phyloP scores from a whole-genome alignment of 1,140 invertebrate species.

The Conus betulinus region DNA sequence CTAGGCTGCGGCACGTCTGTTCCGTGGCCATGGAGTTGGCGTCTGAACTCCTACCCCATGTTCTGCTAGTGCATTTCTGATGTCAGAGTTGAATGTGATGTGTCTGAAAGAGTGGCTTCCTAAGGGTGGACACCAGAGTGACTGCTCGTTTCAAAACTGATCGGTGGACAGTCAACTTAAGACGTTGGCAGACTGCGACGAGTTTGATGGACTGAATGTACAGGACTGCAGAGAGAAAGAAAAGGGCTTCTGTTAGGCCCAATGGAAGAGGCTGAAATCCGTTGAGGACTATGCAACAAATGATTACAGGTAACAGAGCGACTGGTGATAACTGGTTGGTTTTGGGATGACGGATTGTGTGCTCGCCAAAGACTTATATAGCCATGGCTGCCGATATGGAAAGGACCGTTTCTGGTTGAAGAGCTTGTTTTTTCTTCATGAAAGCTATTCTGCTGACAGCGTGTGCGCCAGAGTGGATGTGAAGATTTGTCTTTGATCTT shows the following conservation, averaged over 20 bases:
- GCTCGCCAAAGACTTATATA: too few species aligned
- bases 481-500: not conserved
- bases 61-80: too few species aligned
- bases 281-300: slow-evolving; percentile 1
- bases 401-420: not conserved
- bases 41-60: too few species aligned
- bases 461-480: not conserved
- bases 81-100: not conserved
- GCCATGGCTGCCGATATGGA: too few species aligned
- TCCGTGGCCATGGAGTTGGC: too few species aligned
- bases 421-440: not conserved
- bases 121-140: too few species aligned
- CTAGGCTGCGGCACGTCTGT: slow-evolving; percentile 42
- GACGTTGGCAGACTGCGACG: too few species aligned
- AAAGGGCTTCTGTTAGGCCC: not conserved
- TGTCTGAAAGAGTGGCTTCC: not conserved
- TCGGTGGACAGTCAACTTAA: too few species aligned
- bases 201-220: too few species aligned
- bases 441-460: not conserved
- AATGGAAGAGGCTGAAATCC: too few species aligned
- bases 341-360: not conserved
- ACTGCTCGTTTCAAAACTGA: too few species aligned
- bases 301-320: not conserved
- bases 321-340: not conserved
- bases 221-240: not conserved